Percentiles rank a stretch among this genome's conserved stretches.
phyloP scores from a whole-genome alignment of 2,113 vertebrate species.

The Chaenocephalus aceratus region DNA sequence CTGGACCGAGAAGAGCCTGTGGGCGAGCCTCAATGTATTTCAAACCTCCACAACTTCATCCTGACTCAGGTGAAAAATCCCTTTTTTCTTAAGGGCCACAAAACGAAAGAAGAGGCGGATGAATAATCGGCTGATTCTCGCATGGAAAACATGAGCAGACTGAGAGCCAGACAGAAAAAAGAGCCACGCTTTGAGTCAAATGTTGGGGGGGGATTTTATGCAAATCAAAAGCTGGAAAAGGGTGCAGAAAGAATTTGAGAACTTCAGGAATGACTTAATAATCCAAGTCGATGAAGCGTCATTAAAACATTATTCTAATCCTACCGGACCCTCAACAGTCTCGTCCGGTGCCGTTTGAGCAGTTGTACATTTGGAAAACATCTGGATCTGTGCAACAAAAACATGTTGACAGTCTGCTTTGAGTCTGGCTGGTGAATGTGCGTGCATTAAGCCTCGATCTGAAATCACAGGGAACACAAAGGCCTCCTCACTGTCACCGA shows the following conservation, averaged over 20 bases:
- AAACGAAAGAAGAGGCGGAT: conserved; percentile 24
- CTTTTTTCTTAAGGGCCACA: background rate
- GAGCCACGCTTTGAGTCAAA: conserved; percentile 32
- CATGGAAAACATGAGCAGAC: conserved; percentile 75
- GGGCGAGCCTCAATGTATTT: background rate
- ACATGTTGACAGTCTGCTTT: conserved; percentile 66
- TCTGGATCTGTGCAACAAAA: conserved; percentile 60
- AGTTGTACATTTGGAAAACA: conserved; percentile 44
- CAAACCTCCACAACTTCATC: background rate
- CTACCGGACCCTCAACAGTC: conserved; percentile 4
- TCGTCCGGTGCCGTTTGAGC: conserved; percentile 2
- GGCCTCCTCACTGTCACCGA: conserved; percentile 29
- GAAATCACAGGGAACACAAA: conserved; percentile 40
- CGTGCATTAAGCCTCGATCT: conserved; percentile 41
- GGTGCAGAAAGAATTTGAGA: background rate
- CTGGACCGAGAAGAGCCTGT: background rate
- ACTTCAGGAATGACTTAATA: background rate
- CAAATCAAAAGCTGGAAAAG: background rate
- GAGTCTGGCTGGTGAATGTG: conserved; percentile 40
- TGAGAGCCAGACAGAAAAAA: conserved; percentile 42
- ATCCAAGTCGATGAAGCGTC: background rate
- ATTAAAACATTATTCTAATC: conserved; percentile 12
- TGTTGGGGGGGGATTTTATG: conserved; percentile 7
- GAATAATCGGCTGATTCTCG: conserved; percentile 63
- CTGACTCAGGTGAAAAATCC: conserved; percentile 79